Evolutionary conservation across 2,113 vertebrate species (phyloP), one percentile per base, ranked within the genome.

Genomic region (Panthera leo): DNA sequence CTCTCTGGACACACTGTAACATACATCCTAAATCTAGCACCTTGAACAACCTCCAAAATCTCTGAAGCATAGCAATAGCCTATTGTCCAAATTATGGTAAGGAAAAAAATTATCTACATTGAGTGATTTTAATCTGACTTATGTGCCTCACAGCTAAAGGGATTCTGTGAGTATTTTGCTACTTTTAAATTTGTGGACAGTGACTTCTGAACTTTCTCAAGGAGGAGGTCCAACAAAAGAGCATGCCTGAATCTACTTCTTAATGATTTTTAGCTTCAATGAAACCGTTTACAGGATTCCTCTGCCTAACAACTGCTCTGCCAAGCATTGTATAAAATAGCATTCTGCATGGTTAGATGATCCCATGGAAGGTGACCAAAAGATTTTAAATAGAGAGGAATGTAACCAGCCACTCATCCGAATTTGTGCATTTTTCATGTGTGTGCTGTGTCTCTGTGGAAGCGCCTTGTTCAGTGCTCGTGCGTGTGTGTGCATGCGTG

Each of bases 101-200:
- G n/a, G 51, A 92, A 94, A 92, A 94, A 90, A 71, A 58, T 80
- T 11, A 73, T 73, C 73, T 65, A 12, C 12, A 18, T 25, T 51
- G 78, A 93, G 27, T 76, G 39, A 65, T 88, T 96, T 73, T 80
- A 78, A 92, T 67, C 61, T 61, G 58, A 61, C 19, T 89, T 34
- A 19, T 89, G 29, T 75, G 11, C 42, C 48, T 80, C 48, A 68
- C 3, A 61, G 36, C 78, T 73, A 53, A 75, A 87, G 55, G 36
- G 91, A 70, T 71, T 94, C 15, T 63, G 10, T 82, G 94, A 51
- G 11, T 87, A 42, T 78, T 90, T 85, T 58, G 27, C 25, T 95
- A 31, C 75, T 96, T 94, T 95, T 96, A 78, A 73, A 91, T 97
- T 67, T 97, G 84, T 73, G 83, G 8, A 83, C 45, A 76, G n/a